Evolutionary conservation across 2,888 invertebrate species (phyloP).

Genomic region (Metalampra italica): DNA sequence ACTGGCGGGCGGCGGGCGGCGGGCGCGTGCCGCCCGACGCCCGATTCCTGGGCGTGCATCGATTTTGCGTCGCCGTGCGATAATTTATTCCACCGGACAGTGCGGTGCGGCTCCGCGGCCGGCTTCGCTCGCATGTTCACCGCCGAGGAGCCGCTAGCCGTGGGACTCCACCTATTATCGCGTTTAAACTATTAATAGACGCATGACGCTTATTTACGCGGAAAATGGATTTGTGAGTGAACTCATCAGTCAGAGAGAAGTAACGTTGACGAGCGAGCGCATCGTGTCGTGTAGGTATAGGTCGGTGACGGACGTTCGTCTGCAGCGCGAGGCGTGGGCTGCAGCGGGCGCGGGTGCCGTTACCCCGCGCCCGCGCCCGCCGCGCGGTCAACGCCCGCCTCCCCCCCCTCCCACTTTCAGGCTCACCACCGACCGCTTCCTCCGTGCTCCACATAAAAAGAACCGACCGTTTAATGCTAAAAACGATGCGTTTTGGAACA

Average conservation of each 20-base stretch:
- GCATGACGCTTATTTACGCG: too few relatives aligned
- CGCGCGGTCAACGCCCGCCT: conserved; percentile 55
- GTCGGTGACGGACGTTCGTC: background rate
- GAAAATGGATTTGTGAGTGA: too few relatives aligned
- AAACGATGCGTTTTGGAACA: background rate
- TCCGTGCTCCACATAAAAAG: background rate
- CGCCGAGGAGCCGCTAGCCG: too few relatives aligned
- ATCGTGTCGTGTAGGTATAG: background rate
- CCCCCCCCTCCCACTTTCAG: conserved; percentile 25
- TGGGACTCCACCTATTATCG: too few relatives aligned
- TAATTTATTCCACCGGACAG: background rate
- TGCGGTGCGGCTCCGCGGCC: background rate
- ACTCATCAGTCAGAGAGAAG: too few relatives aligned
- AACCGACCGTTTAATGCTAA: background rate
- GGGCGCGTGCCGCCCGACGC: conserved; percentile 4
- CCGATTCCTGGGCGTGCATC: conserved; percentile 27
- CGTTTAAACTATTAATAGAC: too few relatives aligned
- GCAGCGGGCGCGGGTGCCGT: conserved; percentile 57
- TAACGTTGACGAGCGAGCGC: background rate
- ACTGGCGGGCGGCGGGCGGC: background rate
- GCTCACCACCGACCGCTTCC: background rate
- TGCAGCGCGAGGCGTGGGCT: conserved; percentile 31
- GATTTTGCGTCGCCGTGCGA: conserved; percentile 15
- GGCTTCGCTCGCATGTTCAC: background rate
- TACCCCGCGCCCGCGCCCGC: conserved; percentile 26